phyloP scores from a whole-genome alignment of 2,797 vertebrate species.

The Euphonia xanthogaster region DNA sequence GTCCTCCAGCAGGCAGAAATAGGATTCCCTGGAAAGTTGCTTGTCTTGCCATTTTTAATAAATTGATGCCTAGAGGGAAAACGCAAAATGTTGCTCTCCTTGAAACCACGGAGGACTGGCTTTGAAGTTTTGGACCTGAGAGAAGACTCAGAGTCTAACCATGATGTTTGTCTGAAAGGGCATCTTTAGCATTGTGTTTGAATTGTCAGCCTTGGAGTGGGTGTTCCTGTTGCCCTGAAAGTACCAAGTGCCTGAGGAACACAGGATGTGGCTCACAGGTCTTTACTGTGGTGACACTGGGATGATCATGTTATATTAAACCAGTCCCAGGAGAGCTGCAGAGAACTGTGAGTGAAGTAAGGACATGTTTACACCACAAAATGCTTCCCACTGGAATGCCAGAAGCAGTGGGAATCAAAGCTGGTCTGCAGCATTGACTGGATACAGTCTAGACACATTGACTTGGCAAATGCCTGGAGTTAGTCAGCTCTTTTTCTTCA shows the following conservation, averaged over 20 bases:
- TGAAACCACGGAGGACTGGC: background rate
- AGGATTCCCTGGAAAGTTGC: background rate
- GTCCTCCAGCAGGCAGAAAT: background rate
- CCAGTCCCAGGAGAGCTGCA: background rate
- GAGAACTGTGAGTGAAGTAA: background rate
- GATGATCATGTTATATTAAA: background rate
- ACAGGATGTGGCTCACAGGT: constrained; percentile 8
- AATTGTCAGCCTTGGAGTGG: background rate
- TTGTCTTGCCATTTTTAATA: background rate
- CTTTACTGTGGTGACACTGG: background rate
- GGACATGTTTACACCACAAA: background rate
- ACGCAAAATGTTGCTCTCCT: background rate
- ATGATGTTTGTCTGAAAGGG: background rate
- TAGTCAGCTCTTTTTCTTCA: background rate
- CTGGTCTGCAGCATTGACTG: background rate
- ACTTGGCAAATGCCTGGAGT: background rate
- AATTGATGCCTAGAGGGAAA: background rate
- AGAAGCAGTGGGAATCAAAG: constrained; percentile 3
- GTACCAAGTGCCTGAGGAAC: background rate
- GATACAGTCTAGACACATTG: background rate
- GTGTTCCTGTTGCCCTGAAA: background rate
- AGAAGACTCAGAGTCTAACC: background rate
- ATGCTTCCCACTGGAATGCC: background rate
- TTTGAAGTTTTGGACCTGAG: background rate
- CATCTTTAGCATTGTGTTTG: background rate